These are phyloP conservation scores for Naso thynnoides DNA, from an alignment of 2,797 vertebrate genomes.

Conservation along the genomic window DNA sequence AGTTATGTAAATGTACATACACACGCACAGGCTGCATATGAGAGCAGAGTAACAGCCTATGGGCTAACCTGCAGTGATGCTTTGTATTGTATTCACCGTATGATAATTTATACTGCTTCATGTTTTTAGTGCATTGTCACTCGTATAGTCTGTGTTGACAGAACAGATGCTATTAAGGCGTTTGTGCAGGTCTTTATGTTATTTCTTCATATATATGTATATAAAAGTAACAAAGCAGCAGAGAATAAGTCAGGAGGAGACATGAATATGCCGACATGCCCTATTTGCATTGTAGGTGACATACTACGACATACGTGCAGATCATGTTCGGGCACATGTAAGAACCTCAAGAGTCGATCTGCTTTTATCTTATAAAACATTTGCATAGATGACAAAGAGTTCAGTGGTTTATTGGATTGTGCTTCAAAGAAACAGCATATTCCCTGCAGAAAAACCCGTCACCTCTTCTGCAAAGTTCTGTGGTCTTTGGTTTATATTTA, in stretches of 20 bases:
- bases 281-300: constrained; percentile 42
- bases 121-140: constrained; percentile 6
- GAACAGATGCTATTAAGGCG: not conserved
- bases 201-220: not conserved
- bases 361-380: constrained; percentile 64
- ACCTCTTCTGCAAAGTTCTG: constrained; percentile 16
- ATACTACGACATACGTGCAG: constrained; percentile 12
- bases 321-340: constrained; percentile 10
- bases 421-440: constrained; percentile 46
- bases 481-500: constrained; percentile 35
- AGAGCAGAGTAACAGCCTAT: constrained; percentile 45
- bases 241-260: constrained; percentile 1
- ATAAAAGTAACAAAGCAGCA: not conserved
- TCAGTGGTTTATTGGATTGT: constrained; percentile 41
- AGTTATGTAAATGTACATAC: constrained; percentile 78
- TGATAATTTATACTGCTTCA: constrained; percentile 11
- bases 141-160: not conserved
- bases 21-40: constrained; percentile 24
- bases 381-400: constrained; percentile 61
- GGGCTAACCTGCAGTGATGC: constrained; percentile 37
- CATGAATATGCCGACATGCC: not conserved
- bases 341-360: constrained; percentile 36
- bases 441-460: constrained; percentile 40
- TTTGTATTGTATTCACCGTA: constrained; percentile 31
- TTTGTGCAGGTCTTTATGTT: not conserved